Conservation (phyloP, 2,113 vertebrate species). For the Sturnus vulgaris region DNA sequence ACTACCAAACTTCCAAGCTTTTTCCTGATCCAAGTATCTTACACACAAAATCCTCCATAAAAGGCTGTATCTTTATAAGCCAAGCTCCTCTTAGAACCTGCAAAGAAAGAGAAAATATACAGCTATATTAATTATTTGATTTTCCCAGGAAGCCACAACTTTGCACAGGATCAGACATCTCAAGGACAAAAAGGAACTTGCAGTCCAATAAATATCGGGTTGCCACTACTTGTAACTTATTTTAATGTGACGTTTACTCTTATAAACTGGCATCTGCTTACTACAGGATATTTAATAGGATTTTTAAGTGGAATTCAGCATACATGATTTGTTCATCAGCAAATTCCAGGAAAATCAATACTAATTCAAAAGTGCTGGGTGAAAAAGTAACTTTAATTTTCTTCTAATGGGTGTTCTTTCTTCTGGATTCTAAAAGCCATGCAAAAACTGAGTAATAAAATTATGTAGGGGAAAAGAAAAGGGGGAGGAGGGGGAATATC, state of each 20-base stretch:
- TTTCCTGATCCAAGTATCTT: conserved; percentile 95
- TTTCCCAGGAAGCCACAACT: background rate
- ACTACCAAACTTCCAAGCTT: conserved; percentile 92
- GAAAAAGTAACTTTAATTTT: background rate
- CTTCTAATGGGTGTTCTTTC: background rate
- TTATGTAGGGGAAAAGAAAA: background rate
- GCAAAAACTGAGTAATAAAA: background rate
- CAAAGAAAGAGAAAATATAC: conserved; percentile 1
- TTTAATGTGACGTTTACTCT: background rate
- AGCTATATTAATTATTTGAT: background rate
- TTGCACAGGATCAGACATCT: background rate
- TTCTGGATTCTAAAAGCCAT: background rate
- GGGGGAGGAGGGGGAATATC: background rate
- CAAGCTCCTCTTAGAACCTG: conserved; percentile 91
- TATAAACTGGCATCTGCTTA: background rate
- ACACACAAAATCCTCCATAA: conserved; percentile 92
- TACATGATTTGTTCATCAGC: background rate
- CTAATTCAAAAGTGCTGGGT: background rate
- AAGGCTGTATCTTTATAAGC: conserved; percentile 91
- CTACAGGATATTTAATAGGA: background rate
- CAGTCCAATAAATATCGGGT: background rate
- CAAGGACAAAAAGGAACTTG: background rate
- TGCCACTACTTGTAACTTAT: background rate
- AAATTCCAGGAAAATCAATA: background rate
- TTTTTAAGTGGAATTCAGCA: background rate